These are phyloP conservation scores for Gallinago stenura DNA, from an alignment of 2,797 vertebrate genomes.

Conservation along the genomic window DNA sequence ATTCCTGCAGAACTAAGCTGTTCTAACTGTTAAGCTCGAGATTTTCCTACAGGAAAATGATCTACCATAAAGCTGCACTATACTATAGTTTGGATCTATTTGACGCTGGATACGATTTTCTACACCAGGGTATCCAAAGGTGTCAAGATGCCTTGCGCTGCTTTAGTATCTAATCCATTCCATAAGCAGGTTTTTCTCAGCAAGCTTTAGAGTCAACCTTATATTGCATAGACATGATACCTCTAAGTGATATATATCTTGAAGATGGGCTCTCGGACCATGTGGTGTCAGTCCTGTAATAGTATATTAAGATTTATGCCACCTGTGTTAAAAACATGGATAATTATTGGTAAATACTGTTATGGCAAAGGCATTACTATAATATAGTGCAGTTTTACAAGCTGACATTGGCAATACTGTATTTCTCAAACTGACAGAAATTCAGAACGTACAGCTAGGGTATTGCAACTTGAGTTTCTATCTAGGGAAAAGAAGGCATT, in stretches of 20 bases:
- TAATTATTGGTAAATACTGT: constrained; percentile 83
- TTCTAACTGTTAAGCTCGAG: constrained; percentile 55
- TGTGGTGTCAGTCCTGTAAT: constrained; percentile 88
- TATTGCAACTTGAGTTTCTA: constrained; percentile 55
- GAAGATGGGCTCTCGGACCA: constrained; percentile 87
- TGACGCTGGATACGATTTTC: constrained; percentile 66
- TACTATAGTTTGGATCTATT: constrained; percentile 80
- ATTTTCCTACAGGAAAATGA: constrained; percentile 50
- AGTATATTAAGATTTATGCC: constrained; percentile 91
- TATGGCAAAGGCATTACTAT: constrained; percentile 82
- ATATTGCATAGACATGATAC: constrained; percentile 85
- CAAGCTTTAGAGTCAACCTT: constrained; percentile 82
- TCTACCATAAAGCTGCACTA: constrained; percentile 86
- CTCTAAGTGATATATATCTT: constrained; percentile 87
- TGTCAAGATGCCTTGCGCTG: constrained; percentile 66
- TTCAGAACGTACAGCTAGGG: constrained; percentile 48
- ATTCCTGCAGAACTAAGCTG: constrained; percentile 54
- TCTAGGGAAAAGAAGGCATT: constrained; percentile 69
- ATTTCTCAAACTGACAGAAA: constrained; percentile 68
- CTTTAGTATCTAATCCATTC: constrained; percentile 69
- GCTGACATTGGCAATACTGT: constrained; percentile 74
- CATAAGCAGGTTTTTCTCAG: constrained; percentile 74
- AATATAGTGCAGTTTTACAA: constrained; percentile 89
- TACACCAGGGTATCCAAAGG: constrained; percentile 66
- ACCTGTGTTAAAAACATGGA: constrained; percentile 89